These are phyloP conservation scores for Eristalinus sepulchralis DNA, from an alignment of 2,888 invertebrate genomes.

Conservation along the genomic window DNA sequence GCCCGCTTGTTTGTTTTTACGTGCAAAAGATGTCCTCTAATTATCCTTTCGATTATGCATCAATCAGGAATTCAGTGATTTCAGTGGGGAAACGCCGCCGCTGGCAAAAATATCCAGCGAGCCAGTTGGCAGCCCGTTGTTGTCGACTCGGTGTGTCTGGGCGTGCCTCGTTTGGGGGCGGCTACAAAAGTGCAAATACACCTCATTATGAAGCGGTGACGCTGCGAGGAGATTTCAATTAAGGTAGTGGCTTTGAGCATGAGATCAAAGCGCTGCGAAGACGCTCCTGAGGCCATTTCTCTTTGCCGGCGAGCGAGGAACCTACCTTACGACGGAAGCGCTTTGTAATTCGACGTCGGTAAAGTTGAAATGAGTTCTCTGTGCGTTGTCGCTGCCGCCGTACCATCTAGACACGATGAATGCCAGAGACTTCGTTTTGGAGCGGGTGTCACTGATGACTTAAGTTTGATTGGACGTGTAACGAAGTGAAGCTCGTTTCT, in stretches of 20 bases:
- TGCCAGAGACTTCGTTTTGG: slow-evolving; percentile 14
- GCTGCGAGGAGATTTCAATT: slow-evolving; percentile 56
- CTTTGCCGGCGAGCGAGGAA: not conserved
- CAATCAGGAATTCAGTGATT: slow-evolving; percentile 45
- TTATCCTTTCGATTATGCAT: slow-evolving; percentile 60
- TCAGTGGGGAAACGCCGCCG: not conserved
- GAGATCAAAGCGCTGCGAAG: slow-evolving; percentile 56
- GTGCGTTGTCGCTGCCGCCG: no score
- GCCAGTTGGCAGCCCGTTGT: slow-evolving; percentile 12
- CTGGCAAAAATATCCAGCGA: not conserved
- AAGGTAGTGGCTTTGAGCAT: slow-evolving; percentile 42
- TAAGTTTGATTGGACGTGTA: not conserved
- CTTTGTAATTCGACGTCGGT: slow-evolving; percentile 6
- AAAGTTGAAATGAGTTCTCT: slow-evolving; percentile 44
- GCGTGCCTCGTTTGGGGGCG: not conserved
- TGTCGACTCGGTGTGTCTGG: not conserved
- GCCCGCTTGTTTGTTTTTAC: not conserved
- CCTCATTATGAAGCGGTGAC: slow-evolving; percentile 42
- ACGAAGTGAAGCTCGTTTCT: not conserved
- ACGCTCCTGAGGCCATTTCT: slow-evolving; percentile 27
- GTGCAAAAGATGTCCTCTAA: slow-evolving; percentile 37
- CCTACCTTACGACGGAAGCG: not conserved
- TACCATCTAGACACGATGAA: slow-evolving; percentile 58
- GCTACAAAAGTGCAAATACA: slow-evolving; percentile 12
- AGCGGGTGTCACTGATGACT: slow-evolving; percentile 24